A percentile compares a stretch with the other conserved stretches of the same genome.
phyloP scores from a whole-genome alignment of 2,888 invertebrate genomes.

The Nomada fabriciana region DNA sequence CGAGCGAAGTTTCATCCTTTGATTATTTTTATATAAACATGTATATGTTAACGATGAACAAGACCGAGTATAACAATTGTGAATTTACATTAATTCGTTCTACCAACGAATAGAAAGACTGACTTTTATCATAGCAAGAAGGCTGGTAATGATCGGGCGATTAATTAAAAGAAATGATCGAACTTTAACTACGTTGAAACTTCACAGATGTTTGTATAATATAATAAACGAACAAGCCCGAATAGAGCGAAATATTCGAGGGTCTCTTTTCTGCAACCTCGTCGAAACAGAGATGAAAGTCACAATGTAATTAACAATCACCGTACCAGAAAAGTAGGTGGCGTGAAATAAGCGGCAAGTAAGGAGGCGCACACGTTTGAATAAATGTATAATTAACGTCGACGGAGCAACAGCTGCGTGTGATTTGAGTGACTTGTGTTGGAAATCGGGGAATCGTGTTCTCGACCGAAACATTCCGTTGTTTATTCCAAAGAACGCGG shows the following conservation, averaged over 20 bases:
- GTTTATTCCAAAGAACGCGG: not conserved
- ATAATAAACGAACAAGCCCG: constrained; percentile 38
- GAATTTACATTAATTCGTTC: constrained; percentile 7
- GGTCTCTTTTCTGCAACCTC: constrained; percentile 74
- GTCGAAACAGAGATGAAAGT: constrained; percentile 83
- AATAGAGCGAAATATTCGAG: constrained; percentile 8
- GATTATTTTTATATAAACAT: not conserved
- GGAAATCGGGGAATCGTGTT: constrained; percentile 41
- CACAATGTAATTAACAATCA: constrained; percentile 74
- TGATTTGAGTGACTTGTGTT: constrained; percentile 56
- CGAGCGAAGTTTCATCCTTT: not conserved
- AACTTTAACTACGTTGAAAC: constrained; percentile 12
- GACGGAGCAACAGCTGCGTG: constrained; percentile 2
- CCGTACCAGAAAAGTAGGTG: constrained; percentile 39
- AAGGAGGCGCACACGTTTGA: constrained; percentile 32
- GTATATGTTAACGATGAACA: not conserved
- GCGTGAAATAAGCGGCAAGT: not conserved
- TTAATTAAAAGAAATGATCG: constrained; percentile 16
- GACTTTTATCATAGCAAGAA: constrained; percentile 29
- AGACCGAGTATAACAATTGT: not conserved
- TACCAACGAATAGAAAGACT: constrained; percentile 44
- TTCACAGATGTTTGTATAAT: constrained; percentile 26
- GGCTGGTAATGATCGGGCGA: constrained; percentile 50
- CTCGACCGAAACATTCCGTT: constrained; percentile 6
- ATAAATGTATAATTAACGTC: constrained; percentile 35